Evolutionary conservation across 2,113 vertebrate species (phyloP).

Genomic region (Geococcyx californianus): DNA sequence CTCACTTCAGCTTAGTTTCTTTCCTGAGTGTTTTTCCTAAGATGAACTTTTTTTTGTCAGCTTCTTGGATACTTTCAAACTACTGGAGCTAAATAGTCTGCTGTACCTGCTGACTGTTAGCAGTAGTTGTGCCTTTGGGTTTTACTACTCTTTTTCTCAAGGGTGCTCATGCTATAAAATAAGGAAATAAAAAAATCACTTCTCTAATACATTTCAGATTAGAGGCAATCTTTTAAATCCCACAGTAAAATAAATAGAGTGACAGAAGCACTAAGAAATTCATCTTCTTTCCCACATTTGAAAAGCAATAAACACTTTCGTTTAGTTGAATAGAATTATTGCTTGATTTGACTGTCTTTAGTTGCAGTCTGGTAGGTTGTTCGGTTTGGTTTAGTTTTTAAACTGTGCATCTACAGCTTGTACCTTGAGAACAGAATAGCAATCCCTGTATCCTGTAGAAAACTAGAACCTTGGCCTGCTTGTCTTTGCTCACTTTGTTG

Average conservation of each 20-base stretch:
- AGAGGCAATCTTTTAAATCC: not conserved
- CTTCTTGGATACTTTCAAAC: not conserved
- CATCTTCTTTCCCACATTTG: not conserved
- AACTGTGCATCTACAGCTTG: not conserved
- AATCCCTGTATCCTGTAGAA: not conserved
- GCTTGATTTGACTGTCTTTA: not conserved
- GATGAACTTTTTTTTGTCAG: not conserved
- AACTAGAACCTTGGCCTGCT: not conserved
- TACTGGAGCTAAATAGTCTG: not conserved
- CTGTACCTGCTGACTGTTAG: not conserved
- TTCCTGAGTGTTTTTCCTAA: not conserved
- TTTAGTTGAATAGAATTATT: not conserved
- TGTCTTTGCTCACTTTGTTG: not conserved
- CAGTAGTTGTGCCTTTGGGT: not conserved
- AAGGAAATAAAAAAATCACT: not conserved
- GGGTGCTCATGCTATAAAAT: not conserved
- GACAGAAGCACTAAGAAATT: not conserved
- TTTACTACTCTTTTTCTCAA: not conserved
- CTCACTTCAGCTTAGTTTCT: not conserved
- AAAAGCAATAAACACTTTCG: not conserved
- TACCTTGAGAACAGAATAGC: not conserved
- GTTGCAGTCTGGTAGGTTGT: not conserved
- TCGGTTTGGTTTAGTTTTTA: not conserved
- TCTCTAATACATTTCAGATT: not conserved
- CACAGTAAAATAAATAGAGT: not conserved